A percentile compares a stretch with the other conserved stretches of the same genome.
Conservation (phyloP, 35 echinoderm and acorn worm species). For the Chiridota heheva region DNA sequence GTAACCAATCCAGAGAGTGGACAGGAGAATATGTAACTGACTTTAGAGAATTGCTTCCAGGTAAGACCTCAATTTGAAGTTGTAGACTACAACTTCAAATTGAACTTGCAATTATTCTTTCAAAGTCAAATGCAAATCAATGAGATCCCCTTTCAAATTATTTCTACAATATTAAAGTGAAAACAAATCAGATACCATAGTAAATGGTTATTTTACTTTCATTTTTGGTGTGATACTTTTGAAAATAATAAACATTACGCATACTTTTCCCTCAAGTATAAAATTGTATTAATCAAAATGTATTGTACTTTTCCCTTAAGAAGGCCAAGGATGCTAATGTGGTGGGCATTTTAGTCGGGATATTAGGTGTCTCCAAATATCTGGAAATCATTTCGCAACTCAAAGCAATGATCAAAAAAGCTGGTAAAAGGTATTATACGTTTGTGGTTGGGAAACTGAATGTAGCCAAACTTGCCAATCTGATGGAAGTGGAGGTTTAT, state of each 20-base stretch:
- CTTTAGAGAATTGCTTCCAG: conserved; percentile 83
- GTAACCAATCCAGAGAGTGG: conserved; percentile 93
- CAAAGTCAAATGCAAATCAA: too few species aligned
- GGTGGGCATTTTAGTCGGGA: conserved; percentile 86
- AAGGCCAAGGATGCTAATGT: conserved; percentile 86
- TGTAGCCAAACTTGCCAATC: conserved; percentile 94
- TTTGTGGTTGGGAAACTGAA: conserved; percentile 97
- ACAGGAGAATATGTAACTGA: conserved; percentile 93
- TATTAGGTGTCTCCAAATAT: conserved; percentile 77
- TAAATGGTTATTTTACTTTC: too few species aligned
- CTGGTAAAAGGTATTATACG: conserved; percentile 84
- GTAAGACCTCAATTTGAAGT: conserved; percentile 1
- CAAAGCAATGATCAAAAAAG: conserved; percentile 67
- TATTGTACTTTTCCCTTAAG: too few species aligned
- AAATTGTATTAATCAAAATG: too few species aligned
- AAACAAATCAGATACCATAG: too few species aligned
- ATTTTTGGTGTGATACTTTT: too few species aligned
- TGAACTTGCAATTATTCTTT: too few species aligned
- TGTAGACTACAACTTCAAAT: too few species aligned
- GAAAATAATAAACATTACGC: too few species aligned
- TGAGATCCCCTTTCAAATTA: too few species aligned
- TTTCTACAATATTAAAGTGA: too few species aligned
- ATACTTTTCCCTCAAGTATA: too few species aligned
- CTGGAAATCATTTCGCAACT: conserved; percentile 68
- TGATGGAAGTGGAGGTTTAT: conserved; percentile 89